phyloP scores from a whole-genome alignment of 2,113 vertebrate genomes.

The Leptobrachium leishanense region DNA sequence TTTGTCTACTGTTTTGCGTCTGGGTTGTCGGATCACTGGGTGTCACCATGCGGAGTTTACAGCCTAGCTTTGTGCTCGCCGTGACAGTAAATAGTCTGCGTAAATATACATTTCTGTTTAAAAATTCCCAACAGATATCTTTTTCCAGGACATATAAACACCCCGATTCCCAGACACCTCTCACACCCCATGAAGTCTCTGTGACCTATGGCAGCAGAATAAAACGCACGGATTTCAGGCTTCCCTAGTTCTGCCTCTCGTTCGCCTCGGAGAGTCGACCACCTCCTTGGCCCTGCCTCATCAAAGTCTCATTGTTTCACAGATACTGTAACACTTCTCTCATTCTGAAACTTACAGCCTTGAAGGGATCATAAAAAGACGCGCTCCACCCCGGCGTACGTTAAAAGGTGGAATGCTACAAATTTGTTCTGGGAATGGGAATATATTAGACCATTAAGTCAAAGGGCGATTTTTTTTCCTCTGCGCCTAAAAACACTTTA shows the following conservation, averaged over 20 bases:
- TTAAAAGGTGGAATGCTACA: constrained; percentile 11
- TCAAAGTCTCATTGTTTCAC: constrained; percentile 25
- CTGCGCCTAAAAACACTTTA: background rate
- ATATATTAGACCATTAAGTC: background rate
- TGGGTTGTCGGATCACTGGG: no score
- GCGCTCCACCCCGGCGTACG: constrained; percentile 3
- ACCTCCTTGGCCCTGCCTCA: constrained; percentile 4
- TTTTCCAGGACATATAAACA: no score
- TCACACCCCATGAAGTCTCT: no score
- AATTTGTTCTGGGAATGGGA: constrained; percentile 2
- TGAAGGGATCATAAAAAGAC: constrained; percentile 11
- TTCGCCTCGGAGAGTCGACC: background rate
- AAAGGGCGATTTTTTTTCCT: background rate
- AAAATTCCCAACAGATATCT: no score
- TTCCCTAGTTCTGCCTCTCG: background rate
- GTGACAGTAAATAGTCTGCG: no score
- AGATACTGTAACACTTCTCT: constrained; percentile 21
- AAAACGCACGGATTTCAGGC: constrained; percentile 1
- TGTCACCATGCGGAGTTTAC: no score
- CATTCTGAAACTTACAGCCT: constrained; percentile 6
- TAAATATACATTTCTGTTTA: no score
- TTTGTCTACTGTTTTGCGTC: no score
- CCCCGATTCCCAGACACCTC: no score
- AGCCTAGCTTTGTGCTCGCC: no score
- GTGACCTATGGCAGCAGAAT: background rate